Evolutionary conservation across 2,888 invertebrate genomes (phyloP), one percentile per base, ranked within the genome.

Genomic region (Andrena bicolor): DNA sequence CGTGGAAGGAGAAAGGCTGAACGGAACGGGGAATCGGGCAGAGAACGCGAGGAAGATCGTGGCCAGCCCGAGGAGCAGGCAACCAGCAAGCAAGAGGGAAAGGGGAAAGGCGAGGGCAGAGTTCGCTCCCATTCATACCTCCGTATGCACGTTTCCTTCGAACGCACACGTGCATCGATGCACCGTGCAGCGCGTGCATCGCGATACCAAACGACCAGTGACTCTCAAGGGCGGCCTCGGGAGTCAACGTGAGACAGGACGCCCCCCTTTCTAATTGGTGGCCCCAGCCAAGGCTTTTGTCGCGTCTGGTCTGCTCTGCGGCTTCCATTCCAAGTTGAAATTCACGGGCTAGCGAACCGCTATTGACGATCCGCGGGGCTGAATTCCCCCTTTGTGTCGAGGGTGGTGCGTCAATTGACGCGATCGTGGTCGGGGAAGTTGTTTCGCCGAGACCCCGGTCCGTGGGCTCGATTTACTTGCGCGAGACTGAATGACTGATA

Each of bases 61-160:
- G 41, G 41, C 41, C 41, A 41, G 41, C 41, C 41, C 41, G 41
- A 16, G 16, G 16, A 41, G 41, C 41, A 13, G 41, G 41, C 41
- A 41, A 5, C 41, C 41, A 16, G 41, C 8, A 35, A 30, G 53
- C 30, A 32, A 41, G 64, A 35, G 65, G 68, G 28, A 16, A 49
- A n/a, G 28, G 1, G 13, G 49, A 13, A 13, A 10, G 66, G 68
- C 60, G 58, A 86, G 83, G 82, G 73, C 83, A 87, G 76, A 86
- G 84, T 83, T 86, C 80, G 78, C 80, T 88, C 81, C 41, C 88
- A 89, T 89, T 89, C 88, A 89, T 89, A 73, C 66, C 77, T 79
- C 58, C 70, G 83, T 83, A 69, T 53, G 79, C 74, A 41, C 74
- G 23, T 56, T 20, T 8, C 68, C 16, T 16, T 53, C 68, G 71